phyloP scores from a whole-genome alignment of 2,888 invertebrate genomes.

The Trachelus troglodyta region DNA sequence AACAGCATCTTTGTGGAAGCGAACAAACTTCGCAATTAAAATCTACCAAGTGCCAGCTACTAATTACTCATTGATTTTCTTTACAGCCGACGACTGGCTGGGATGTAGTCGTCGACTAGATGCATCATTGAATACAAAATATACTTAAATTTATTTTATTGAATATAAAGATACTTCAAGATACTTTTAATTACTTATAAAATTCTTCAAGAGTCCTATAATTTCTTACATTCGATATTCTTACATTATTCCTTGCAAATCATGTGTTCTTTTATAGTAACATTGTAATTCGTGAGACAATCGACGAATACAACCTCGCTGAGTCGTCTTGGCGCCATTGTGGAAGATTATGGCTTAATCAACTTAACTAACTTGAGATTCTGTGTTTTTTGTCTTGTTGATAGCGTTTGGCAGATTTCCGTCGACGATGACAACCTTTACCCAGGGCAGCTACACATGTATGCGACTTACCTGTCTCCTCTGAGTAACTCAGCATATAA shows the following conservation, averaged over 20 bases:
- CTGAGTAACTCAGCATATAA: slow-evolving; percentile 55
- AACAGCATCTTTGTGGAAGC: slow-evolving; percentile 51
- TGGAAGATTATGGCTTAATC: slow-evolving; percentile 10
- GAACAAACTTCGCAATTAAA: slow-evolving; percentile 41
- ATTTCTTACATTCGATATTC: background rate
- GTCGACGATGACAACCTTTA: slow-evolving; percentile 81
- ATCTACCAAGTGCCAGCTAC: slow-evolving; percentile 47
- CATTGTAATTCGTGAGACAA: background rate
- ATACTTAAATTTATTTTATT: background rate
- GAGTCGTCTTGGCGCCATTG: background rate
- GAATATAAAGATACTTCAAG: background rate
- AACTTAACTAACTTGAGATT: slow-evolving; percentile 31
- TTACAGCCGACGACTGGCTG: slow-evolving; percentile 22
- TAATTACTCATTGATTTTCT: slow-evolving; percentile 50
- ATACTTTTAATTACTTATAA: background rate
- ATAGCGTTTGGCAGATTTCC: slow-evolving; percentile 88
- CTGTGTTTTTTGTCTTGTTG: slow-evolving; percentile 65
- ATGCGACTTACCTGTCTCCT: slow-evolving; percentile 67
- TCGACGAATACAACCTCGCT: background rate
- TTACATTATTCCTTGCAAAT: background rate
- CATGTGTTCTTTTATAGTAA: background rate
- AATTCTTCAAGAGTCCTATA: background rate
- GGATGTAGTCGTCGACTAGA: slow-evolving; percentile 2
- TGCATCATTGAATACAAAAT: background rate
- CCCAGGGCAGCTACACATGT: slow-evolving; percentile 93